Evolutionary conservation across 2,113 vertebrate genomes (phyloP).

Genomic region (Eublepharis macularius): DNA sequence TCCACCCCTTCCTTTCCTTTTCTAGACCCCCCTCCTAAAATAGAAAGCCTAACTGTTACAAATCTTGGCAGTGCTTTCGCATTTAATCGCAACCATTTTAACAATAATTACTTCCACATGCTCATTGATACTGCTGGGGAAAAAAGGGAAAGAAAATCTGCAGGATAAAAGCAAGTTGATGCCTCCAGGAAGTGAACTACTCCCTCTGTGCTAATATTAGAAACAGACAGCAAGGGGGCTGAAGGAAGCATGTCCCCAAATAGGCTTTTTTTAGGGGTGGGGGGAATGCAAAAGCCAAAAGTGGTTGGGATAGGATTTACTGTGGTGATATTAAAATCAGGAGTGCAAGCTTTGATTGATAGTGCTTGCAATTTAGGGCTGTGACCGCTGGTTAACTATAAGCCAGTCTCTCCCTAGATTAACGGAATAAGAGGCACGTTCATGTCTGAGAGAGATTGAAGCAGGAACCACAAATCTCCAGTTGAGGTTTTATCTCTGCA

Average conservation of each 20-base stretch:
- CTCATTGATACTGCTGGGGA: conserved; percentile 47
- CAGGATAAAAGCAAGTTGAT: conserved; percentile 41
- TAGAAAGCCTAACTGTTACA: conserved; percentile 60
- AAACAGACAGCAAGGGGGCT: conserved; percentile 55
- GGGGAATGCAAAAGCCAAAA: background rate
- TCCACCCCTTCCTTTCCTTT: conserved; percentile 4
- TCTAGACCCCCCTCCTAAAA: conserved; percentile 46
- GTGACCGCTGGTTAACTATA: too few relatives aligned
- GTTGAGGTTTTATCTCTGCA: too few relatives aligned
- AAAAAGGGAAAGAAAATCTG: conserved; percentile 29
- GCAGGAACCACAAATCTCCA: too few relatives aligned
- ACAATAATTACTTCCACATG: conserved; percentile 74
- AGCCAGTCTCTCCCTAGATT: too few relatives aligned
- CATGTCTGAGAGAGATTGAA: too few relatives aligned
- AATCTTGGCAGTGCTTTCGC: conserved; percentile 51
- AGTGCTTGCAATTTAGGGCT: background rate
- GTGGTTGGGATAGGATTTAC: too few relatives aligned
- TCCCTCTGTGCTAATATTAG: conserved; percentile 73
- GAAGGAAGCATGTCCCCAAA: conserved; percentile 31
- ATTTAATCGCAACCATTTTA: conserved; percentile 59
- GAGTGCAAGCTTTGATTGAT: background rate
- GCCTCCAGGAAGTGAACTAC: conserved; percentile 67
- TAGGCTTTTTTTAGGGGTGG: background rate
- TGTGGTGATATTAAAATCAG: too few relatives aligned
- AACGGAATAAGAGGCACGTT: too few relatives aligned